These are phyloP conservation scores for Gallinago nigripennis DNA, from an alignment of 2,797 vertebrate species.

Conservation along the genomic window DNA sequence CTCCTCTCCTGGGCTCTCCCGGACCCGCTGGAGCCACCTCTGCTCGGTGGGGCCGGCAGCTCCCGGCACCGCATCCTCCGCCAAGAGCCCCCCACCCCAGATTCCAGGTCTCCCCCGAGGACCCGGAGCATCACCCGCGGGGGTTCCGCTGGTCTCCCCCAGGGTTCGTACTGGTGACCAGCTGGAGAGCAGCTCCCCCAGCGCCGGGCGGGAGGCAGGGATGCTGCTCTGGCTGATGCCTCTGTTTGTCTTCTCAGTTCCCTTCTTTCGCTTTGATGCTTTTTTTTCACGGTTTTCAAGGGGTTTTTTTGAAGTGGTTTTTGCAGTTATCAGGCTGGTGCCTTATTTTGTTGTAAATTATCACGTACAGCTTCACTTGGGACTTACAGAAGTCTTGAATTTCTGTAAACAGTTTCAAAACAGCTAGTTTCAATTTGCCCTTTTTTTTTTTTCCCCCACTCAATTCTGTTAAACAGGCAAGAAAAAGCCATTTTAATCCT, in stretches of 20 bases:
- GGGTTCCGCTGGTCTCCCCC: neutral
- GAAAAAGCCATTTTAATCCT: neutral
- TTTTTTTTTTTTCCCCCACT: neutral
- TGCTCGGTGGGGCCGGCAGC: neutral
- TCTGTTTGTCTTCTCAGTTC: slow-evolving; percentile 68
- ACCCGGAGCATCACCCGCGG: no score
- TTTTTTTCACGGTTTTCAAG: slow-evolving; percentile 37
- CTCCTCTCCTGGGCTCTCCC: neutral
- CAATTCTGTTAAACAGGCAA: neutral
- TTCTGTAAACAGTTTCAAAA: slow-evolving; percentile 11
- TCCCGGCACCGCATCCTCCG: accelerated
- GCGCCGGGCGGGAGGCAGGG: neutral
- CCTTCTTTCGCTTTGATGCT: slow-evolving; percentile 40
- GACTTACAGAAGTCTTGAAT: neutral
- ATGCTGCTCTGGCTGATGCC: neutral
- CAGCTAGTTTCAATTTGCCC: neutral
- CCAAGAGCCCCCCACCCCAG: accelerated
- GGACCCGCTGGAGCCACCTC: accelerated
- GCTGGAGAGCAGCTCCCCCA: neutral
- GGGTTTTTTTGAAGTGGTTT: slow-evolving; percentile 79
- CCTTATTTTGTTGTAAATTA: neutral
- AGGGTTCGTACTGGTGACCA: accelerated
- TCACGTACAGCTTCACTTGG: neutral
- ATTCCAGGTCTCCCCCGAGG: accelerated
- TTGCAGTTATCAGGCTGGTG: slow-evolving; percentile 11